A percentile compares a stretch with the other conserved stretches of the same genome.
These are phyloP conservation scores for Oligia fasciuncula DNA, from an alignment of 2,888 invertebrate species.

Conservation along the genomic window DNA sequence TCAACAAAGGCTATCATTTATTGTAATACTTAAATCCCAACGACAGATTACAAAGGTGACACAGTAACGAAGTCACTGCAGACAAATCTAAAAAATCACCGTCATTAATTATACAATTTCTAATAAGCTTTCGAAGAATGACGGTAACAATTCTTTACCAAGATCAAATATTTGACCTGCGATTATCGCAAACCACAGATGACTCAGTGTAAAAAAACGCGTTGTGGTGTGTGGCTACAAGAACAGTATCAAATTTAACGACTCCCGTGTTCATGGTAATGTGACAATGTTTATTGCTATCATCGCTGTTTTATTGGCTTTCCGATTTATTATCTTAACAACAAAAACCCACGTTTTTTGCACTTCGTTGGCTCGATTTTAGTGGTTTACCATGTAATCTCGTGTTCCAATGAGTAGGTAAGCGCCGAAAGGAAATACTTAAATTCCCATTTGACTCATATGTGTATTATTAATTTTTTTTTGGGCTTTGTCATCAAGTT, in stretches of 20 bases:
- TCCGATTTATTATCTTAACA: constrained; percentile 69
- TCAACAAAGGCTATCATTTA: constrained; percentile 60
- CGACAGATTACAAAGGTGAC: constrained; percentile 58
- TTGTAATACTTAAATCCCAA: constrained; percentile 50
- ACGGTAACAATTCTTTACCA: constrained; percentile 55
- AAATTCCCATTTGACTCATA: constrained; percentile 56
- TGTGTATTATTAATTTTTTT: constrained; percentile 36
- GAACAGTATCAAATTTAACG: constrained; percentile 79
- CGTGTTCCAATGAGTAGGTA: constrained; percentile 45
- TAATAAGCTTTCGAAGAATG: constrained; percentile 63
- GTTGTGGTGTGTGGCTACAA: constrained; percentile 64
- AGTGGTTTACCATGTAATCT: constrained; percentile 49
- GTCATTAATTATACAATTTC: constrained; percentile 55
- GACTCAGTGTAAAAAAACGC: constrained; percentile 66
- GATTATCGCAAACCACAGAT: constrained; percentile 59
- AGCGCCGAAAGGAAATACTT: constrained; percentile 54
- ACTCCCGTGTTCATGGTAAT: constrained; percentile 76
- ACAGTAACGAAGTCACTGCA: constrained; percentile 53
- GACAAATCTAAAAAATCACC: constrained; percentile 52
- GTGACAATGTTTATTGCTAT: constrained; percentile 75
- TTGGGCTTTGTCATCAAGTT: constrained; percentile 27
- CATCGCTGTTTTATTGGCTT: constrained; percentile 71
- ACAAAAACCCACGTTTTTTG: constrained; percentile 59
- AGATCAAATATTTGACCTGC: constrained; percentile 65
- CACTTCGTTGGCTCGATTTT: constrained; percentile 44